phyloP scores from a whole-genome alignment of 2,797 vertebrate species.

The Pogonophryne albipinna region DNA sequence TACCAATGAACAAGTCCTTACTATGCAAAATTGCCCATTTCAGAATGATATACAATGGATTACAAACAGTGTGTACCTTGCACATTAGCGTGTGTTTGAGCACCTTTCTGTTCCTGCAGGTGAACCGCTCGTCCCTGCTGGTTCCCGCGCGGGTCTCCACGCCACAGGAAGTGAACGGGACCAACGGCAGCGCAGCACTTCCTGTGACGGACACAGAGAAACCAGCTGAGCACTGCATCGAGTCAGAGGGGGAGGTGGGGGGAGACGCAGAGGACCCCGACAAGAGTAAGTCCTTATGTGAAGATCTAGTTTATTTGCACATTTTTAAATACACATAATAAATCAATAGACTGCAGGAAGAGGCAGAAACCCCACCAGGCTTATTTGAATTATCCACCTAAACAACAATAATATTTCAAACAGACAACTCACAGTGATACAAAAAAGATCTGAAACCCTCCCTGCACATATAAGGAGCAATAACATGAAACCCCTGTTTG shows the following conservation, averaged over 20 bases:
- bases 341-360: too few species aligned
- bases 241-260: slow-evolving; percentile 87
- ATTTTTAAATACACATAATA: too few species aligned
- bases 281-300: slow-evolving; percentile 39
- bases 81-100: background rate
- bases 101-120: slow-evolving; percentile 76
- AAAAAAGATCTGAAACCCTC: too few species aligned
- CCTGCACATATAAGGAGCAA: too few species aligned
- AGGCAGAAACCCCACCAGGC: too few species aligned
- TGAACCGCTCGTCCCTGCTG: slow-evolving; percentile 95
- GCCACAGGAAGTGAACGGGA: slow-evolving; percentile 86
- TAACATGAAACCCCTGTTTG: too few species aligned
- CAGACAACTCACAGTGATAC: too few species aligned
- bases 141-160: slow-evolving; percentile 87
- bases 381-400: too few species aligned
- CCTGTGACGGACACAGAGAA: slow-evolving; percentile 83
- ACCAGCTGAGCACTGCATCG: slow-evolving; percentile 88
- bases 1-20: background rate
- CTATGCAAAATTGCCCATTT: background rate
- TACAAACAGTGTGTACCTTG: background rate
- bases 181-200: slow-evolving; percentile 83
- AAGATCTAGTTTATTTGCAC: background rate
- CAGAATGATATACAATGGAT: background rate
- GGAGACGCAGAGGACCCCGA: slow-evolving; percentile 85
- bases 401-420: too few species aligned